These are phyloP conservation scores for Alosa sapidissima DNA, from an alignment of 2,797 vertebrate genomes.

Conservation along the genomic window DNA sequence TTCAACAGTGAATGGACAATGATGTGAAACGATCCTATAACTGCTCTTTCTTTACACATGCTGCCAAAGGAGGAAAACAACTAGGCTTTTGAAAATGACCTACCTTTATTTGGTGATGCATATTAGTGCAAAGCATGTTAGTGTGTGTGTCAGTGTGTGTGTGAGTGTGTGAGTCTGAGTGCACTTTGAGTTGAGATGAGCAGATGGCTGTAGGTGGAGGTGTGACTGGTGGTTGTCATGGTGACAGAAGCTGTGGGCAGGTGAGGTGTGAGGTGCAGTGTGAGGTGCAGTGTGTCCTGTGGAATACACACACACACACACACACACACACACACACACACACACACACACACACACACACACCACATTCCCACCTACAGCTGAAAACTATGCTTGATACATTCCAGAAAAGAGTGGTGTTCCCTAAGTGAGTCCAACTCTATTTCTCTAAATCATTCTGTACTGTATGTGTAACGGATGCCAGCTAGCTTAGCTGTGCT, in stretches of 20 bases:
- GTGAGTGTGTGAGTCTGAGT: conserved; percentile 41
- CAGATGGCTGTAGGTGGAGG: conserved; percentile 51
- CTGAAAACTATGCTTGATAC: too few species aligned
- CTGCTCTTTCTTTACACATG: not conserved
- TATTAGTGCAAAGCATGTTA: not conserved
- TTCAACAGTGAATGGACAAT: not conserved
- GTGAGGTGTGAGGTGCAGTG: conserved; percentile 36
- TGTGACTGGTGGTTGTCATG: conserved; percentile 47
- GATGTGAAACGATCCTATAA: not conserved
- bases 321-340: not conserved
- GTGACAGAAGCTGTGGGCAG: conserved; percentile 42
- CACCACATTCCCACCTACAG: not conserved
- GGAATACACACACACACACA: not conserved
- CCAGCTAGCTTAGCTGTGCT: too few species aligned
- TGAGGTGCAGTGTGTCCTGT: not conserved
- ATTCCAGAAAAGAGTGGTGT: too few species aligned
- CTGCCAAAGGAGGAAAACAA: not conserved
- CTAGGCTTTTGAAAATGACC: not conserved
- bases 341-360: conserved; percentile 1
- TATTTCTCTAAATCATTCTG: too few species aligned
- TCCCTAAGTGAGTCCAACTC: too few species aligned
- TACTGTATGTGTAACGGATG: too few species aligned
- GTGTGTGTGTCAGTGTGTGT: not conserved
- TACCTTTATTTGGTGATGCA: not conserved
- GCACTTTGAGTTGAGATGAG: not conserved